Evolutionary conservation across 2,888 invertebrate genomes (phyloP).

Genomic region (Noctuana brunneofusca): DNA sequence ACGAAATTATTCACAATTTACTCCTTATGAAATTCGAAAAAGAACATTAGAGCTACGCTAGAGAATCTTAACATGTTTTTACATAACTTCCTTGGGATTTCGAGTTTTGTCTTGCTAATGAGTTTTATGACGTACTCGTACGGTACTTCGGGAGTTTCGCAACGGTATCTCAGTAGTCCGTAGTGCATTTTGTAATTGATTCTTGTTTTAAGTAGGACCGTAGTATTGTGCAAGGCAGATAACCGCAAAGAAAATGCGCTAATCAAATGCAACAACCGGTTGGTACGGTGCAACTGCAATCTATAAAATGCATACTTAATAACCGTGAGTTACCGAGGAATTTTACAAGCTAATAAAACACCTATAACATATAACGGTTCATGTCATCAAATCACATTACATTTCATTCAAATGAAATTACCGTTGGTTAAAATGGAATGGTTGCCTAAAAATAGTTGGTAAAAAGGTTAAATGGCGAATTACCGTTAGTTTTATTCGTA

Average conservation of each 20-base stretch:
- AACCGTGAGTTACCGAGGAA: not conserved
- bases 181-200: constrained; percentile 23
- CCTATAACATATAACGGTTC: constrained; percentile 3
- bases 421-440: no score
- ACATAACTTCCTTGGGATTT: constrained; percentile 43
- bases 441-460: no score
- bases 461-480: no score
- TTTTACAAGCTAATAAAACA: not conserved
- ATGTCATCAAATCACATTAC: not conserved
- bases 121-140: constrained; percentile 25
- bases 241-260: constrained; percentile 35
- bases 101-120: constrained; percentile 36
- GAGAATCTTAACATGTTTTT: constrained; percentile 50
- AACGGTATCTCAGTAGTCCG: not conserved
- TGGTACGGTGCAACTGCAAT: constrained; percentile 23
- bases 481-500: no score
- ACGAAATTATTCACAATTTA: constrained; percentile 50
- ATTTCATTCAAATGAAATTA: no score
- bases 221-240: constrained; percentile 23
- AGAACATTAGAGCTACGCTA: constrained; percentile 46
- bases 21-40: constrained; percentile 56
- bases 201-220: constrained; percentile 18
- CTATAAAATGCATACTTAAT: constrained; percentile 15
- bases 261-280: constrained; percentile 36
- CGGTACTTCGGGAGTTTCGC: not conserved